Evolutionary conservation across 2,888 invertebrate species (phyloP), one percentile per base, ranked within the genome.

Genomic region (Germaria angustata): DNA sequence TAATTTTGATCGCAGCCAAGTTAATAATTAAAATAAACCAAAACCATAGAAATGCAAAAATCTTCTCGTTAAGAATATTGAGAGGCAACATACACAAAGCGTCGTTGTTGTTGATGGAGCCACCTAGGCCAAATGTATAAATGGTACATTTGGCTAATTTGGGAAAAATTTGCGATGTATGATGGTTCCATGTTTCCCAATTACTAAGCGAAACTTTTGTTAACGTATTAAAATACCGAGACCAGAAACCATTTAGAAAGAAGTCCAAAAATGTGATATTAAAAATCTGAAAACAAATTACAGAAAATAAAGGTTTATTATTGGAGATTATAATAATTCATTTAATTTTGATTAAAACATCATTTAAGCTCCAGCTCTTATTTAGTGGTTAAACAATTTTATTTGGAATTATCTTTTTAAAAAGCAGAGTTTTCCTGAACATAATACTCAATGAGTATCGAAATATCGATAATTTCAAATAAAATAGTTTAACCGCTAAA

Each of bases 131-230:
- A 90, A 94, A 97, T 89, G 96, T 95, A 92, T 95, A 95, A 92
- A 97, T 97, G 65, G 94, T 94, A 90, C 97, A 97, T 90, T 97
- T 97, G 15, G 97, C 96, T 59, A 96, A 94, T 94, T 95, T 90
- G 51, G 90, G 90, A 59, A 90, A 90, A n/a, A 90, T 86, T 9
- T 86, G 87, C 0, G 90, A 90, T 11, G 87, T 87, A 84, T 87
- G 85, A 65, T 86, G 68, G 71, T 90, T 89, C 90, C 90, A 90
- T 1, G 86, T 65, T 11, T 88, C 84, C 90, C 90, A 90, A 17
- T 89, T 86, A 73, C 87, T 87, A 0, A 86, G 84, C 34, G 88
- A 86, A 55, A 90, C 86, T 41, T 86, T 84, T 2, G 85, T 85
- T 75, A 90, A 46, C 0, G 89, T 88, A 22, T 88, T 85, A 0